phyloP scores from a whole-genome alignment of 2,888 invertebrate genomes.

The Tipula lateralis region DNA sequence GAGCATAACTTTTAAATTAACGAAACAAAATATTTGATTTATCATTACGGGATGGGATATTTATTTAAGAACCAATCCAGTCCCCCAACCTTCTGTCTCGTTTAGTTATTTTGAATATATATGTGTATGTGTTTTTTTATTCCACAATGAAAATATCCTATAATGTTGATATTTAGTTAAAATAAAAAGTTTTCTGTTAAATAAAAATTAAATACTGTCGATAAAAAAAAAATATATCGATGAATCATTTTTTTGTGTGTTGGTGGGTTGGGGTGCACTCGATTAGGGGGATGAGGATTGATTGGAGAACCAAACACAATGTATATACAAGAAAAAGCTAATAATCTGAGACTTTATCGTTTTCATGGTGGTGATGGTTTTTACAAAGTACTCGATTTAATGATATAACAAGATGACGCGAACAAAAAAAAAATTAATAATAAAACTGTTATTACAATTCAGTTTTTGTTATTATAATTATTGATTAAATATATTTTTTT shows the following conservation, averaged over 20 bases:
- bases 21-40: background rate
- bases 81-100: background rate
- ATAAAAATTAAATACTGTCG: background rate
- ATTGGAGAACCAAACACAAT: background rate
- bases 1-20: background rate
- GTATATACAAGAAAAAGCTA: background rate
- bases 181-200: background rate
- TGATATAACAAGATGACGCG: slow-evolving; percentile 1
- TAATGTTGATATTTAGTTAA: background rate
- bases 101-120: background rate
- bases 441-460: slow-evolving; percentile 1
- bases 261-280: background rate
- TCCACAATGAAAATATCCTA: background rate
- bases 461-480: background rate
- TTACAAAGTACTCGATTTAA: background rate
- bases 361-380: background rate
- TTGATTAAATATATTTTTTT: slow-evolving; percentile 15
- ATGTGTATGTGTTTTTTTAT: background rate
- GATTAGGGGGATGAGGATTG: background rate
- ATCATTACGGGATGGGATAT: background rate
- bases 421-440: background rate
- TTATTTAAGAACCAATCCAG: background rate
- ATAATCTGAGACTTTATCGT: slow-evolving; percentile 4
- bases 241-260: background rate
- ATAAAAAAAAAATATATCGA: background rate